Evolutionary conservation across 2,888 invertebrate genomes (phyloP).

Genomic region (Sphaerophoria taeniata): DNA sequence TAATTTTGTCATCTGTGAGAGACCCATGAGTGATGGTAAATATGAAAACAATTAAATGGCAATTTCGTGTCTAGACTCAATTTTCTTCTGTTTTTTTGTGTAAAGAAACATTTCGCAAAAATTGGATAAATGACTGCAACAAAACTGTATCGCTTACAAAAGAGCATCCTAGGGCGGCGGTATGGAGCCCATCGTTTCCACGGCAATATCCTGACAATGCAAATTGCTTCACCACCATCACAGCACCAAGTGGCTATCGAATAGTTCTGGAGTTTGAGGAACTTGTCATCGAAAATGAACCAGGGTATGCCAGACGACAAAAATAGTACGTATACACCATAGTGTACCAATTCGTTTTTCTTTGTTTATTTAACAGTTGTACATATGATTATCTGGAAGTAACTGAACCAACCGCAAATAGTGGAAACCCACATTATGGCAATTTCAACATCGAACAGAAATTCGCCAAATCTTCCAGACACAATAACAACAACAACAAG

Average conservation of each 20-base stretch:
- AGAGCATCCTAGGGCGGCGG: constrained; percentile 86
- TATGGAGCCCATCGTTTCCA: constrained; percentile 93
- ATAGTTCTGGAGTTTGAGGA: constrained; percentile 90
- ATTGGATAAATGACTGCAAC: constrained; percentile 86
- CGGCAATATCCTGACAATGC: constrained; percentile 90
- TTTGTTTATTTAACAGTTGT: constrained; percentile 85
- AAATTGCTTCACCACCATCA: constrained; percentile 88
- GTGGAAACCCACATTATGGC: constrained; percentile 40
- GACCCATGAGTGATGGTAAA: constrained; percentile 86
- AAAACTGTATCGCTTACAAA: constrained; percentile 87
- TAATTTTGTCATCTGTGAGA: constrained; percentile 90
- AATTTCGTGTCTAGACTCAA: no score
- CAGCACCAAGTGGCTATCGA: constrained; percentile 88
- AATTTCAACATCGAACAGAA: constrained; percentile 75
- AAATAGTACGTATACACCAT: constrained; percentile 16
- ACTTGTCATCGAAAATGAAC: constrained; percentile 89
- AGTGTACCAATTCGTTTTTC: not conserved
- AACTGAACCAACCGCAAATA: constrained; percentile 82
- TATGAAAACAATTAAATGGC: not conserved
- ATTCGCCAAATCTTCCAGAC: constrained; percentile 76
- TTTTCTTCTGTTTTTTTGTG: constrained; percentile 38
- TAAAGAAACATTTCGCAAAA: constrained; percentile 83
- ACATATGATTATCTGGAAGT: constrained; percentile 91
- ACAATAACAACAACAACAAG: constrained; percentile 71
- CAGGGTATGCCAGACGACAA: constrained; percentile 84